These are phyloP conservation scores for Dysmachus trigonus DNA, from an alignment of 2,888 invertebrate species.

Conservation along the genomic window DNA sequence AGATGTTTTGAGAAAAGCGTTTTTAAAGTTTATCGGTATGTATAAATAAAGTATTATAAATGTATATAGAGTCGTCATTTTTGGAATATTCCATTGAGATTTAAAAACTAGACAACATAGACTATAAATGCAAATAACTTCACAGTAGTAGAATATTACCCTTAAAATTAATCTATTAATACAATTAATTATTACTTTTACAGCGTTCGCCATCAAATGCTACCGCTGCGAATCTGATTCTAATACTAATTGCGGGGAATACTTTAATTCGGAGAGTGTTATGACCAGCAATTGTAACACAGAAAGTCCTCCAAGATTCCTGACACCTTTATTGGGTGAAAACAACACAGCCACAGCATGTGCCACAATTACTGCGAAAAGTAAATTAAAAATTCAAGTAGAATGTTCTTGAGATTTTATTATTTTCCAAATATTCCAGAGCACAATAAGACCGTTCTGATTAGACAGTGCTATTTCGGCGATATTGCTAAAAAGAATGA, in stretches of 20 bases:
- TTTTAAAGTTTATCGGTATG: no score
- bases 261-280: slow-evolving; percentile 20
- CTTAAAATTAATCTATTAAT: neutral
- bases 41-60: no score
- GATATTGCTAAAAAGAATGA: slow-evolving; percentile 55
- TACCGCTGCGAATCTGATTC: slow-evolving; percentile 60
- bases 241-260: slow-evolving; percentile 57
- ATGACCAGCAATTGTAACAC: slow-evolving; percentile 41
- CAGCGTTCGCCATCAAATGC: slow-evolving; percentile 61
- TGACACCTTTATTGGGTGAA: neutral
- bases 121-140: no score
- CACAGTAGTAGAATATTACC: neutral
- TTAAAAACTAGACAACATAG: no score
- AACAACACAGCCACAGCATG: slow-evolving; percentile 21
- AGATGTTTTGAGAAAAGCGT: no score
- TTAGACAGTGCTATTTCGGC: slow-evolving; percentile 59
- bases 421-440: neutral
- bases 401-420: neutral
- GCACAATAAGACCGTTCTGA: slow-evolving; percentile 51
- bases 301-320: slow-evolving; percentile 55
- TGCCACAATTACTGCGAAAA: neutral
- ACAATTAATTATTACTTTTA: slow-evolving; percentile 25
- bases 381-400: neutral
- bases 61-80: no score
- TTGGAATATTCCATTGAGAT: no score